These are phyloP conservation scores for Novumbra hubbsi DNA, from an alignment of 2,797 vertebrate species.

Conservation along the genomic window DNA sequence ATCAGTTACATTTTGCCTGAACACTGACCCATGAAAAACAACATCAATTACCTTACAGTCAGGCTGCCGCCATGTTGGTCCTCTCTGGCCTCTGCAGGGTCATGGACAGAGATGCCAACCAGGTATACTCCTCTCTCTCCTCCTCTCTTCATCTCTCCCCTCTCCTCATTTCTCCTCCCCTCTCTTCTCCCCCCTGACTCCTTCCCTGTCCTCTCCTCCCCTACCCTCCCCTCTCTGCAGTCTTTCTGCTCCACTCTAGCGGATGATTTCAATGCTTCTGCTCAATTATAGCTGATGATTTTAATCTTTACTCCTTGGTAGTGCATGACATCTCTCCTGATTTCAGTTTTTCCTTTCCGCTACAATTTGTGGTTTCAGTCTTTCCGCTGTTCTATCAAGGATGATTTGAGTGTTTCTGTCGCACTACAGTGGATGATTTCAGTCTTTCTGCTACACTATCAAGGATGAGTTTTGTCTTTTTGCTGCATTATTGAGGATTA, in stretches of 20 bases:
- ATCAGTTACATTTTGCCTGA: constrained; percentile 30
- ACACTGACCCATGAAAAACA: constrained; percentile 42
- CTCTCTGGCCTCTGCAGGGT: constrained; percentile 1
- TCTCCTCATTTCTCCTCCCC: background rate
- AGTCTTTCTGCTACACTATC: background rate
- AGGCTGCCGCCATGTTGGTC: background rate
- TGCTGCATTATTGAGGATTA: no score
- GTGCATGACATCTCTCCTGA: no score
- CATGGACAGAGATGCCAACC: background rate
- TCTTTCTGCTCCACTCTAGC: background rate
- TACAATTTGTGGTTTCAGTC: background rate
- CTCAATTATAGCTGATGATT: no score
- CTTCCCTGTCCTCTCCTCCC: background rate
- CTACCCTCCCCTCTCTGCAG: background rate
- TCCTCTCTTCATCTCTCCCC: background rate
- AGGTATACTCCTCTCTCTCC: constrained; percentile 1
- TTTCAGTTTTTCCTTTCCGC: background rate
- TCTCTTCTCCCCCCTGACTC: background rate
- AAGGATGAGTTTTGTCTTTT: background rate
- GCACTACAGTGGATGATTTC: background rate
- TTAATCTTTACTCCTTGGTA: no score
- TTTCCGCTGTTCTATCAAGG: no score
- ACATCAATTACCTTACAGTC: constrained; percentile 37
- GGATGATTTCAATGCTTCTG: no score
- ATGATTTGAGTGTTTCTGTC: background rate